Evolutionary conservation across 2,888 invertebrate genomes (phyloP).

Genomic region (Argyresthia goedartella): DNA sequence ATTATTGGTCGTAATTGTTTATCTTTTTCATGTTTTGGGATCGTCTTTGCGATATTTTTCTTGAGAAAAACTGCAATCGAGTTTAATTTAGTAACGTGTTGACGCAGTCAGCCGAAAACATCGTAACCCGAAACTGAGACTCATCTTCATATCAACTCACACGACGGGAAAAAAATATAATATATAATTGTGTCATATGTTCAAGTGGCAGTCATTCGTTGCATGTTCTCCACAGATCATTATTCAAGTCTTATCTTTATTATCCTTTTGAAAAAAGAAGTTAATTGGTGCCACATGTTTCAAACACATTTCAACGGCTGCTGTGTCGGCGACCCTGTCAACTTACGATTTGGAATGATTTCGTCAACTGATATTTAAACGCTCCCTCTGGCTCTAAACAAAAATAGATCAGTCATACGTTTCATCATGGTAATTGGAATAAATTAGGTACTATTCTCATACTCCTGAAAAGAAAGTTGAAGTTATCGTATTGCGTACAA

Average conservation of each 20-base stretch:
- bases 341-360: constrained; percentile 15
- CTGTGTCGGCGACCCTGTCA: background rate
- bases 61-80: too few relatives aligned
- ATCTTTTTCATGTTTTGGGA: too few relatives aligned
- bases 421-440: too few relatives aligned
- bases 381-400: background rate
- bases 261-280: constrained; percentile 54
- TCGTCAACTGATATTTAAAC: constrained; percentile 17
- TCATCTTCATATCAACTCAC: background rate
- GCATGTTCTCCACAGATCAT: constrained; percentile 57
- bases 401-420: constrained; percentile 1
- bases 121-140: too few relatives aligned
- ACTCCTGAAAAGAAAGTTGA: too few relatives aligned
- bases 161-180: constrained; percentile 8
- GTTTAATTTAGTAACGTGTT: too few relatives aligned
- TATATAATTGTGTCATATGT: constrained; percentile 44
- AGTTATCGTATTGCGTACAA: too few relatives aligned
- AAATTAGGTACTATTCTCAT: too few relatives aligned
- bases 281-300: constrained; percentile 65
- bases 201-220: constrained; percentile 56
- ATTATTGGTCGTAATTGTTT: too few relatives aligned
- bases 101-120: too few relatives aligned
- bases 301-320: constrained; percentile 31
- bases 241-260: constrained; percentile 62
- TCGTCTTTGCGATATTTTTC: too few relatives aligned